Evolutionary conservation across 2,888 invertebrate genomes (phyloP), one percentile per base, ranked within the genome.

Genomic region (Ormyrus rosae): DNA sequence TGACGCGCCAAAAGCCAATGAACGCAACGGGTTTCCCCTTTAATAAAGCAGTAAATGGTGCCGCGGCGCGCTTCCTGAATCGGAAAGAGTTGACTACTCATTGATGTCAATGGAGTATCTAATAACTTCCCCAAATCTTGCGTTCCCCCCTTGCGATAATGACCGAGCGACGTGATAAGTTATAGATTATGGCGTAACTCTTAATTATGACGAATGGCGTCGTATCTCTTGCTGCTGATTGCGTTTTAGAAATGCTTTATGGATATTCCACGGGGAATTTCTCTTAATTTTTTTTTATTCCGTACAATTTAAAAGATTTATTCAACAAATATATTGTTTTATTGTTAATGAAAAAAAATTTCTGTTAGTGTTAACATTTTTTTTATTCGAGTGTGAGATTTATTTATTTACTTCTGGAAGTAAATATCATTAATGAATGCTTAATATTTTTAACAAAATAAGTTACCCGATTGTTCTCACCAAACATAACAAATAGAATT

Each of bases 11-110:
- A 48, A 48, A n/a, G 55, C 61, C 19, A 5, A 63, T 46, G 55
- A 55, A 72, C 55, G 51, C 72, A 63, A 70, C 9, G 63, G 68
- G 68, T 78, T 46, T 13, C 48, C 61, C 10, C 45, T 67, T 45
- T 72, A 73, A 64, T 69, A 69, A 68, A 53, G 50, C 48, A 6
- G 45, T 79, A 64, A 58, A 69, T 56, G 58, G 55, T 73, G 68
- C 34, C n/a, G 50, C 13, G 68, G 48, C n/a, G 50, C 13, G 19
- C 7, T 61, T 50, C 13, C 19, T 48, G 13, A 45, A 6, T 13
- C 11, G 10, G 64, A 13, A 10, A 60, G 58, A 71, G 58, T 69
- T 70, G 61, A 13, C 63, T 46, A 46, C 13, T 53, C 51, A 34
- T 50, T 34, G 65, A 58, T 6, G 19, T 50, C 34, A 10, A 74